phyloP scores from a whole-genome alignment of 1,140 invertebrate genomes.

The Temnothorax longispinosus region DNA sequence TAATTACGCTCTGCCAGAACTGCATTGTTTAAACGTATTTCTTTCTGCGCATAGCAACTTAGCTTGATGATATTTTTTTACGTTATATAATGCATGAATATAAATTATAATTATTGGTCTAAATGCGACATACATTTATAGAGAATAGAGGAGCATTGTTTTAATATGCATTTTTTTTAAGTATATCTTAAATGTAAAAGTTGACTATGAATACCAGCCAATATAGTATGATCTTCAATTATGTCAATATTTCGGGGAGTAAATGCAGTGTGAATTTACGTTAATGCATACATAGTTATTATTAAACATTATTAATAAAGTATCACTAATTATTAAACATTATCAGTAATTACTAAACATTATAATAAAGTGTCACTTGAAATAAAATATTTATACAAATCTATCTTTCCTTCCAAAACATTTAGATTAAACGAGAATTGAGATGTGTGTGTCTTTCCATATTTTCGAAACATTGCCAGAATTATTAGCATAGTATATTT shows the following conservation, averaged over 20 bases:
- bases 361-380: background rate
- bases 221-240: background rate
- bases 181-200: background rate
- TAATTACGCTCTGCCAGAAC: background rate
- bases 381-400: background rate
- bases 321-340: background rate
- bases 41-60: constrained; percentile 13
- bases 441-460: background rate
- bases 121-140: constrained; percentile 6
- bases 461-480: background rate
- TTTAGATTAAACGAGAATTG: background rate
- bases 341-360: background rate
- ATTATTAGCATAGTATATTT: background rate
- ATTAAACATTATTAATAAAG: too few relatives aligned
- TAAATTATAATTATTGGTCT: background rate
- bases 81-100: constrained; percentile 55
- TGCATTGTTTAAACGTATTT: constrained; percentile 2
- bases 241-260: background rate
- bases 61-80: background rate
- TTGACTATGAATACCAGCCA: too few relatives aligned
- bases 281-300: background rate
- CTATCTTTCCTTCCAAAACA: background rate
- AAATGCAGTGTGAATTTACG: background rate
- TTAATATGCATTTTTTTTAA: background rate
- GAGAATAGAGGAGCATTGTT: background rate